Percentiles rank a stretch among this genome's conserved stretches.
Conservation (phyloP, 2,888 invertebrate genomes). For the Drosophila borealis region DNA sequence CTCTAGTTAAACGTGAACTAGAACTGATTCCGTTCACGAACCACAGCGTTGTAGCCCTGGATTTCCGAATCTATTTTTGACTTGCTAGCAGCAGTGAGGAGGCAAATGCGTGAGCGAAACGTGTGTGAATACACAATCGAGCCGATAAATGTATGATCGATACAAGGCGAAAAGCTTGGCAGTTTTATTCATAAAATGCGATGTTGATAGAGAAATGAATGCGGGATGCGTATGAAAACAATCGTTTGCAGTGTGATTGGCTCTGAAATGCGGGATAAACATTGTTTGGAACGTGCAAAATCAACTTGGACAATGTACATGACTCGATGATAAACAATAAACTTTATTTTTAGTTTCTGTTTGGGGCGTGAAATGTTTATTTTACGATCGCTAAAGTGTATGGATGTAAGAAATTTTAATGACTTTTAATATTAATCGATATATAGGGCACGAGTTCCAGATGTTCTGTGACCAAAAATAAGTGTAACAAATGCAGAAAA, state of each 20-base stretch:
- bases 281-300: conserved; percentile 44
- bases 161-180: conserved; percentile 52
- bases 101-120: conserved; percentile 31
- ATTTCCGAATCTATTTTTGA: conserved; percentile 29
- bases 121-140: conserved; percentile 25
- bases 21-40: conserved; percentile 26
- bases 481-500: conserved; percentile 4
- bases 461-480: conserved; percentile 47
- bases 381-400: conserved; percentile 68
- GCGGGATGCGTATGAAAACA: conserved; percentile 33
- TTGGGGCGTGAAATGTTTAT: conserved; percentile 62
- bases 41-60: conserved; percentile 49
- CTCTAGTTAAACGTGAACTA: background rate
- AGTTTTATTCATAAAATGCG: conserved; percentile 63
- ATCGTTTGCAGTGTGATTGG: conserved; percentile 32
- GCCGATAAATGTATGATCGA: conserved; percentile 74
- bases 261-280: conserved; percentile 46
- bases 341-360: conserved; percentile 43
- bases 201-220: conserved; percentile 23
- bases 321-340: conserved; percentile 64
- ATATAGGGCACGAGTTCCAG: conserved; percentile 38
- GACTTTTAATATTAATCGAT: conserved; percentile 66
- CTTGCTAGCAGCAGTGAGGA: conserved; percentile 6
- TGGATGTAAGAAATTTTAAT: conserved; percentile 64
- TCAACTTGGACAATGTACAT: conserved; percentile 58